Conservation (phyloP, 2,113 vertebrate species). For the Canis aureus region DNA sequence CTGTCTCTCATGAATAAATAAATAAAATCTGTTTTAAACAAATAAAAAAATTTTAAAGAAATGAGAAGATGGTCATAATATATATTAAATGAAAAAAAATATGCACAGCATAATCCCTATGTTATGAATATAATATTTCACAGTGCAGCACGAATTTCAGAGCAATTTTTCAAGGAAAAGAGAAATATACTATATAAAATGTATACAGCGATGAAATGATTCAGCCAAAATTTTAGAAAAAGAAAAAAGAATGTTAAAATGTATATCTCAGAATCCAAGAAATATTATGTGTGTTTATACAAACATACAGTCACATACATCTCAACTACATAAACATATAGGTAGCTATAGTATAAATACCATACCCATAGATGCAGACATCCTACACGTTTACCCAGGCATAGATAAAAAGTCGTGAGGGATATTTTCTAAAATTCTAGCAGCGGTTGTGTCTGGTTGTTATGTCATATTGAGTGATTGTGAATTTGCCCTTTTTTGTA, state of each 20-base stretch:
- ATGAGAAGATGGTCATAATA: not conserved
- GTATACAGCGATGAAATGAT: not conserved
- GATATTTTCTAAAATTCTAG: not conserved
- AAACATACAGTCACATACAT: not conserved
- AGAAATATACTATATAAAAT: not conserved
- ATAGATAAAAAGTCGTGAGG: not conserved
- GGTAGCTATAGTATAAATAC: not conserved
- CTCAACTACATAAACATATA: not conserved
- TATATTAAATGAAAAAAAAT: not conserved
- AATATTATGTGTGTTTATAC: not conserved
- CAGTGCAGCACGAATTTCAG: not conserved
- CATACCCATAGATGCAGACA: not conserved
- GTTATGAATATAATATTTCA: not conserved
- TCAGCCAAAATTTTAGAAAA: constrained; percentile 15
- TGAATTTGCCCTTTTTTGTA: not conserved
- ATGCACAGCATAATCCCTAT: not conserved
- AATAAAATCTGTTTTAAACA: too few species aligned
- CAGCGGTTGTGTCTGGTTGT: not conserved
- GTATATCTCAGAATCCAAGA: not conserved
- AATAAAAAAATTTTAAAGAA: not conserved
- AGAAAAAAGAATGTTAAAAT: constrained; percentile 21
- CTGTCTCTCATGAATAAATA: too few species aligned
- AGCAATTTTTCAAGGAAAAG: constrained; percentile 34
- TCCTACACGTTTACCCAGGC: not conserved
- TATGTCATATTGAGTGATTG: not conserved